Base-by-base conservation (phyloP, 2,113 vertebrate genomes). In the Ondatra zibethicus region DNA sequence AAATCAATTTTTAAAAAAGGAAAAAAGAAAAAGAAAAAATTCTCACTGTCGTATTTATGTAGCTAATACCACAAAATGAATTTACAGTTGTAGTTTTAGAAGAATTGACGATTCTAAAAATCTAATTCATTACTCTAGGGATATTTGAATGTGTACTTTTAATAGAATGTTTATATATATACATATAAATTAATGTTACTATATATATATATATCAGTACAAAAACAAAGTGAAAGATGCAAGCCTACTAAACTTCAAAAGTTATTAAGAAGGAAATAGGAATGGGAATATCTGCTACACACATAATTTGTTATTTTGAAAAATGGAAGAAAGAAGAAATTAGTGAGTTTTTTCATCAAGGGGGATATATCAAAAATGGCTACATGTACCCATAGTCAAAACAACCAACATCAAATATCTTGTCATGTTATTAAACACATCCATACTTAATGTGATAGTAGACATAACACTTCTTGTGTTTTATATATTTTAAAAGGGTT, bases 341-440 rank as follows among this genome's bases (percentile, higher is more conserved):
- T 12, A 29, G 7, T 63, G 58, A 65, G 7, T 27, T 65, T 39
- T 63, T 73, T 86, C 61, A 82, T 68, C 52, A 90, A 92, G 10
- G 73, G 5, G 78, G 16, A 65, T 88, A 68, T 61, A 92, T 66
- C 33, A 92, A 97, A 97, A 96, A 95, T 92, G 58, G 42, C 33
- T 96, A 50, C 33, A 81, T 92, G 13, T 80, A 88, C 23, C 11
- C 17, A 45, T 70, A 36, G 11, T 91, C 39, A 58, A 72, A 96
- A 93, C 29, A n/a, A 33, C 10, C 75, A 92, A 31, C 19, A 55
- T 73, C 36, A 87, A 42, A 93, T 50, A 25, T 66, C 14, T 25
- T 91, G 8, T 23, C 93, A 73, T 90, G n/a, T 94, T 58, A 55
- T 70, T 93, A 85, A 92, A n/a, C 5, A 65, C 75, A 11, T 91